Evolutionary conservation across 2,888 invertebrate species (phyloP).

Genomic region (Sturmia bella): DNA sequence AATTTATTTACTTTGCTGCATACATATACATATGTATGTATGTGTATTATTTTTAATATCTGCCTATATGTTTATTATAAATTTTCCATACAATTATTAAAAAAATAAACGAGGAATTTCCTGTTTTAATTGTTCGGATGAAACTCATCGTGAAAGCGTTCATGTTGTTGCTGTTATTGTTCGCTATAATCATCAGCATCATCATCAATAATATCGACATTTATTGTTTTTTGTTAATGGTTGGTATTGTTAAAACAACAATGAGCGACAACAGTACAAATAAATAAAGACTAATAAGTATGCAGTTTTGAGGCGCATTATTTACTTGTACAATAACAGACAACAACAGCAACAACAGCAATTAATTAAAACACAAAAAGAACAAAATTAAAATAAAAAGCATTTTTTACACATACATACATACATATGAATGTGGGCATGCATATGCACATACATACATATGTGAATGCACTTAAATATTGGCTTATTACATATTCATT

Average conservation of each 20-base stretch:
- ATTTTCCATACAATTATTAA: conserved; percentile 51
- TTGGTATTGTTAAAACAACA: conserved; percentile 44
- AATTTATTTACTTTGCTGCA: no score
- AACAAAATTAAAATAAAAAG: background rate
- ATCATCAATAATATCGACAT: conserved; percentile 23
- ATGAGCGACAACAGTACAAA: conserved; percentile 26
- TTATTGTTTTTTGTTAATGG: conserved; percentile 65
- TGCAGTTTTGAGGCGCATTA: conserved; percentile 36
- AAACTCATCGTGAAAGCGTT: conserved; percentile 28
- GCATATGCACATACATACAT: no score
- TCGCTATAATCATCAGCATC: conserved; percentile 7
- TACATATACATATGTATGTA: background rate
- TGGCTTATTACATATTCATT: no score
- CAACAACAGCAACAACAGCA: no score
- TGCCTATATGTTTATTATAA: conserved; percentile 7
- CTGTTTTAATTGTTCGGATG: conserved; percentile 58
- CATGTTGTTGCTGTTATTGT: background rate
- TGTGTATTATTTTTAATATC: background rate
- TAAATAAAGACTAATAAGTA: conserved; percentile 43
- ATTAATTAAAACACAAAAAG: background rate
- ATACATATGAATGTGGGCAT: no score
- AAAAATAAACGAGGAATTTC: conserved; percentile 50
- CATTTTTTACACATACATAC: no score
- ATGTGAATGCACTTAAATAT: no score
- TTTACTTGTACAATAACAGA: background rate